Evolutionary conservation across 2,797 vertebrate species (phyloP), one percentile per base, ranked within the genome.

Genomic region (Muraenolepis orangiensis): DNA sequence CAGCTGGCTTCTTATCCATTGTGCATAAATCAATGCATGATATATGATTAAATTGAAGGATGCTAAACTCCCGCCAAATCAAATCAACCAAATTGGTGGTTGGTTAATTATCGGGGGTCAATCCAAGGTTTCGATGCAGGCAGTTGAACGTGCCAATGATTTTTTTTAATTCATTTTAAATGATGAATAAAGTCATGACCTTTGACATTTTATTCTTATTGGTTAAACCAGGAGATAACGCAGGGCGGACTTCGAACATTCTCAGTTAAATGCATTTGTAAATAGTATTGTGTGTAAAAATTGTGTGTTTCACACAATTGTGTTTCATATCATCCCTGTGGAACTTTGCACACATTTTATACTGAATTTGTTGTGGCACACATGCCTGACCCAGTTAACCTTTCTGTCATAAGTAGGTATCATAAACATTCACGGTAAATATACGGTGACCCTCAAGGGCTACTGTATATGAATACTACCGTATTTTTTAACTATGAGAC

Each of bases 81-180:
- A 46, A 46, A 46, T 46, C 40, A 16, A 46, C 40, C 40, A 18
- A 46, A 46, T 46, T n/a, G n/a, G 40, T 38, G 36, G 36, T 38
- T 12, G 16, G 38, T 14, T 14, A 11, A 40, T 12, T n/a, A 3
- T 40, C 38, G 10, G 13, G 38, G 16, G 4, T 10, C 6, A 4
- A 38, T 46, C 42, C 14, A 16, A 46, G 6, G 26, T 66, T 29
- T 6, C 13, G 1, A 66, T 66, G 26, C 26, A 23, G 4, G 64
- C 26, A 11, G 42, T 13, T 4, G 42, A 51, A 13, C 18, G 42
- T 51, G 42, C 42, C 42, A 51, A 51, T 28, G 18, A 14, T 66
- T 30, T 66, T 29, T 66, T 34, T 34, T 29, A 32, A 66, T 30
- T 29, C 72, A 82, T 78, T 68, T 68, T n/a, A n/a, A 57, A 57